Base-by-base conservation (phyloP, 2,113 vertebrate genomes). In the Daphoenositta chrysoptera region DNA sequence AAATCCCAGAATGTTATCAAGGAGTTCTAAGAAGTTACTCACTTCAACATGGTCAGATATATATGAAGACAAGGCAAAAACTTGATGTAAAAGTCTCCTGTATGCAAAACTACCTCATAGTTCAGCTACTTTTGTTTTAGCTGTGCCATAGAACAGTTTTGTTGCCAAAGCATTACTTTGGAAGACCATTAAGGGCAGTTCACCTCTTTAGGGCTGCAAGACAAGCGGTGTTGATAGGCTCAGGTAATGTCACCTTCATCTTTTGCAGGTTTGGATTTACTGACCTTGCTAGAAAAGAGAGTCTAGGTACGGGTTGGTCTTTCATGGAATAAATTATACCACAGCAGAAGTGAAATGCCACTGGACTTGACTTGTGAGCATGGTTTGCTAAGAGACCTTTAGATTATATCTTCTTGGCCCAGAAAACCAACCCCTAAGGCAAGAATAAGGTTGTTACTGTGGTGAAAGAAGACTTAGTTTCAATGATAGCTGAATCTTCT, bases 1-100 rank as follows among this genome's bases (percentile, higher is more conserved):
- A 64, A 17, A 1, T 0, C 0, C 3, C 35, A 42, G 31, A 44
- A 31, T 5, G 3, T 78, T 87, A 35, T 47, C 17, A 31, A 45
- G 40, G 48, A 35, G 13, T 81, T 61, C 23, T 44, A 51, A 30
- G 33, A 78, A 82, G 27, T 58, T 72, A 26, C 0, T 68, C 2
- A 20, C 75, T 72, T 90, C 26, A 50, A 26, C 10, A 7, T n/a
- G n/a, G 53, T 39, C 37, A 69, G 54, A 7, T 73, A 16, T 18
- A 10, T 16, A 83, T 20, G 22, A 56, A 82, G 39, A 69, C 2
- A 10, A 83, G 88, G 47, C 39, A 82, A 71, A 87, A 87, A 51
- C 8, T 13, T 64, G 37, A 54, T 77, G 16, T 42, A n/a, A 39
- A 77, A 76, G 30, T 54, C 35, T 79, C 15, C 27, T 56, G 2